These are phyloP conservation scores for Origma solitaria DNA, from an alignment of 2,113 vertebrate genomes.

Conservation along the genomic window DNA sequence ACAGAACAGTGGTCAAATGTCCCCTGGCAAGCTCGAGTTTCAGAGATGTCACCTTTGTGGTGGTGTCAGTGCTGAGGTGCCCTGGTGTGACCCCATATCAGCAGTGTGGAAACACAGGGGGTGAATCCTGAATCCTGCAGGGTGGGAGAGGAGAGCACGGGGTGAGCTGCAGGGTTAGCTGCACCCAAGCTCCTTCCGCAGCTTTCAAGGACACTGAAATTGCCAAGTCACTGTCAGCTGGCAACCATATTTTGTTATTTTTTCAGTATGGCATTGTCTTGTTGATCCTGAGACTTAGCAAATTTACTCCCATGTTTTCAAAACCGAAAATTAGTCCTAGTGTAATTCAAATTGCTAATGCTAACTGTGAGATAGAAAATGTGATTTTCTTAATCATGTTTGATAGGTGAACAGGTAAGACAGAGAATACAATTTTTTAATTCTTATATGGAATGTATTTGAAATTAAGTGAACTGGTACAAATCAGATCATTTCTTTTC, in stretches of 20 bases:
- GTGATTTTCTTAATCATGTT: not conserved
- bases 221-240: not conserved
- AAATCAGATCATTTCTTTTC: constrained; percentile 34
- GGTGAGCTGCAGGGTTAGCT: not conserved
- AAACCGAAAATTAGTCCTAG: not conserved
- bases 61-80: not conserved
- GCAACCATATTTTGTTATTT: not conserved
- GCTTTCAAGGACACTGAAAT: not conserved
- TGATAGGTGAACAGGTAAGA: not conserved
- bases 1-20: not conserved
- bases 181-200: not conserved
- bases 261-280: not conserved
- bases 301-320: not conserved
- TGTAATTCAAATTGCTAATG: not conserved
- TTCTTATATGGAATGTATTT: not conserved
- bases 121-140: not conserved
- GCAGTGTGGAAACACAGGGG: not conserved
- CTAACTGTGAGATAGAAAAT: not conserved
- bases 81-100: not conserved
- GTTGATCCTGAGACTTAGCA: not conserved
- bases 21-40: not conserved
- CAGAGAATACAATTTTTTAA: not conserved
- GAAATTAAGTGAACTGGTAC: constrained; percentile 1
- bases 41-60: not conserved
- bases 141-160: not conserved